A percentile compares a stretch with the other conserved stretches of the same genome.
These are phyloP conservation scores for Cerceris rybyensis DNA, from an alignment of 2,888 invertebrate species.

Conservation along the genomic window DNA sequence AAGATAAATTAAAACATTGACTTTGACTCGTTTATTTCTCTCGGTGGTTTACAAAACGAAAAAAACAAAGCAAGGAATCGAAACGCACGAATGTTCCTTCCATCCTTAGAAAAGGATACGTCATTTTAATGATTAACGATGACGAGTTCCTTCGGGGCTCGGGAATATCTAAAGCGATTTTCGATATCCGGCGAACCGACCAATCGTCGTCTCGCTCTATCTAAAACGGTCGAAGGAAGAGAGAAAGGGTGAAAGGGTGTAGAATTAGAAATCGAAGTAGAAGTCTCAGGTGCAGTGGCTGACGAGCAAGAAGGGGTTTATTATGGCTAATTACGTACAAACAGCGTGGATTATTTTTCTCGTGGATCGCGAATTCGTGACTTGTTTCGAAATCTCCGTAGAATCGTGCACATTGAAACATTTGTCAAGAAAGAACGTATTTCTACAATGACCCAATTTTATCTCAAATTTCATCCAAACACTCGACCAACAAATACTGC, in stretches of 20 bases:
- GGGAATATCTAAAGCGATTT: constrained; percentile 43
- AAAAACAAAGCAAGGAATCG: background rate
- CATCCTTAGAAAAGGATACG: constrained; percentile 7
- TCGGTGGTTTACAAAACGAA: background rate
- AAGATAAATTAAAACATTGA: too few relatives aligned
- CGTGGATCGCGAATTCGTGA: constrained; percentile 67
- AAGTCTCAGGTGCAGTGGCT: constrained; percentile 77
- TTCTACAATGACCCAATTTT: too few relatives aligned
- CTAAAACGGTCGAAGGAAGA: constrained; percentile 23
- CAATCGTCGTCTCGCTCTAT: constrained; percentile 36
- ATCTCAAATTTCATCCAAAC: too few relatives aligned
- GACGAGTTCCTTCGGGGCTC: constrained; percentile 25
- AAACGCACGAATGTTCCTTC: background rate
- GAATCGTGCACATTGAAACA: background rate
- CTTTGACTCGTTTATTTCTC: background rate
- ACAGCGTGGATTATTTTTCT: constrained; percentile 69
- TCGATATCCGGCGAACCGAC: constrained; percentile 52
- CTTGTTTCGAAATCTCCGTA: constrained; percentile 25
- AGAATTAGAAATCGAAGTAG: constrained; percentile 38
- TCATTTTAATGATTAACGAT: constrained; percentile 40
- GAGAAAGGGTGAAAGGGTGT: constrained; percentile 26
- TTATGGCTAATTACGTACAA: constrained; percentile 76
- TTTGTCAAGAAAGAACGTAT: background rate
- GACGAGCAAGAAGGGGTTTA: constrained; percentile 77
- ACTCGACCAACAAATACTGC: too few relatives aligned